Evolutionary conservation across 2,888 invertebrate genomes (phyloP), one percentile per base, ranked within the genome.

Genomic region (Harmothoe impar): DNA sequence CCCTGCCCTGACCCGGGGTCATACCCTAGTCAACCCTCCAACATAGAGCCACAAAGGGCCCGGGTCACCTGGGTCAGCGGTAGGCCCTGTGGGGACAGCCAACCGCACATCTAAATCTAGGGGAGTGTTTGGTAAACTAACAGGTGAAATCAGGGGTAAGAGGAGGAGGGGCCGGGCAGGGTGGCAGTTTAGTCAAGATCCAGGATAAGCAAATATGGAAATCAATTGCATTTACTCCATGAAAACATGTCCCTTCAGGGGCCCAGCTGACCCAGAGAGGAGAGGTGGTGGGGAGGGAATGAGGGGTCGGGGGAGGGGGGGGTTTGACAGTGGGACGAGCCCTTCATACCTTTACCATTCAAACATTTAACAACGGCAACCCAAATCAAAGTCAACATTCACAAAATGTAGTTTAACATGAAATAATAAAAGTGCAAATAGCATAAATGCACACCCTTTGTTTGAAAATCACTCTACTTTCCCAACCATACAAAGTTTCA

Each of bases 141-240:
- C 62, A 20, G 62, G 29, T 77, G 77, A 77, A 77, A 77, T 25
- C 29, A n/a, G 77, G 77, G 77, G 77, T 77, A 29, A 25, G 77
- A n/a, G 77, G 77, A 25, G 77, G 5, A 29, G 77, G 77, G 77
- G 5, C 25, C 17, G 77, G 29, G 25, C 29, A 31, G 77, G 77
- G 17, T 25, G 77, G 77, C 5, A 81, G 81, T 15, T 81, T 33
- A 81, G 81, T 20, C 23, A 81, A 72, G 72, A 72, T 72, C 72
- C 72, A 72, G 72, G 72, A 72, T 72, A 72, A 25, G 72, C 33
- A 81, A 81, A 81, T 81, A 81, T 33, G 43, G 35, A 81, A 81
- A 81, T 81, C 81, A 81, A 81, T 81, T 33, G 81, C 35, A 81
- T 81, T 81, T 43, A 81, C 81, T 81, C 81, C 35, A 17, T 20